Percentiles rank a stretch among this genome's conserved stretches.
These are phyloP conservation scores for Sitta carolinensis DNA, from an alignment of 2,797 vertebrate species.

Conservation along the genomic window DNA sequence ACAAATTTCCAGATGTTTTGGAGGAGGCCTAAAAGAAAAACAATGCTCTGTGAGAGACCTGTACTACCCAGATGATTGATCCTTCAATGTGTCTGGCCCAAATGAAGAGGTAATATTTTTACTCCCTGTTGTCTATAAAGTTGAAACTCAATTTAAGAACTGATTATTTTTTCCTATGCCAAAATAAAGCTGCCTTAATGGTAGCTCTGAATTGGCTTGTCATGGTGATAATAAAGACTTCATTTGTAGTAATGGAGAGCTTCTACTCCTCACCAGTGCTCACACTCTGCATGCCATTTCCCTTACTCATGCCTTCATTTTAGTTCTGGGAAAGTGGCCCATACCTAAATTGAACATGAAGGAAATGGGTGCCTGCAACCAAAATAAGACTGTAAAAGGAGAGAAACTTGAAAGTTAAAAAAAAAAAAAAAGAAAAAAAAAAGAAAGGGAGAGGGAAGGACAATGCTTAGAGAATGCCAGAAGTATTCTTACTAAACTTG, in stretches of 20 bases:
- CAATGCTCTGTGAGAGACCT: neutral
- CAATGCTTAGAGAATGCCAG: neutral
- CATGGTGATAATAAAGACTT: neutral
- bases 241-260: neutral
- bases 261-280: neutral
- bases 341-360: conserved; percentile 6
- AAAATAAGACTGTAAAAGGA: conserved; percentile 5
- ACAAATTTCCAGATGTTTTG: neutral
- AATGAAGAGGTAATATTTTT: neutral
- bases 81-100: neutral
- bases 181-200: neutral
- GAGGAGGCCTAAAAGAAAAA: neutral
- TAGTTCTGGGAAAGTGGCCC: conserved; percentile 16
- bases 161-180: neutral
- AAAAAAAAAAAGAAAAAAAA: neutral
- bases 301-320: conserved; percentile 36
- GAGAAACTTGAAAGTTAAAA: neutral
- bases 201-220: neutral
- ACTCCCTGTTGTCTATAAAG: neutral
- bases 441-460: neutral
- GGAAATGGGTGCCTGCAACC: conserved; percentile 16
- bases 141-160: neutral
- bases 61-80: neutral
- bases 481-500: neutral
- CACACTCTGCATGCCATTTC: neutral